Conservation (phyloP, 1,140 invertebrate species). For the Campoletis sonorensis region DNA sequence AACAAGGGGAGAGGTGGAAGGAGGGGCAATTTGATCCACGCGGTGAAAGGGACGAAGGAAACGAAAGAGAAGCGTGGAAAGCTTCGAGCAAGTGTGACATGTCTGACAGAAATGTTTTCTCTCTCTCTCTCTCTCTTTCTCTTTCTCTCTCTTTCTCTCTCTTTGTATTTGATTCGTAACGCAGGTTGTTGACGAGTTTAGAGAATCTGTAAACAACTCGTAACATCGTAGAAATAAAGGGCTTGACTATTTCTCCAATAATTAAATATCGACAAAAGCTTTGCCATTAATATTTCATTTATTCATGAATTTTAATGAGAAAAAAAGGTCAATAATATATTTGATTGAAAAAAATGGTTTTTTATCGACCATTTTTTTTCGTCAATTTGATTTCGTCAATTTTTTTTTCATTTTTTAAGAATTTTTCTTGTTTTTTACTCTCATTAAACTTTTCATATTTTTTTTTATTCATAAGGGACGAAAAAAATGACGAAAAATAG, state of each 20-base stretch:
- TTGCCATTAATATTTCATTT: not conserved
- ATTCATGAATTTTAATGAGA: not conserved
- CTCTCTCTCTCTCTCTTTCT: slow-evolving; percentile 4
- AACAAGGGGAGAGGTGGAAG: not conserved
- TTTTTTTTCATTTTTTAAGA: no score
- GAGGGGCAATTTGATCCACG: not conserved
- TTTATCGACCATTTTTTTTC: no score
- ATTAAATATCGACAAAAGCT: not conserved
- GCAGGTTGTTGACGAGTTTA: not conserved
- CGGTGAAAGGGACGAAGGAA: not conserved
- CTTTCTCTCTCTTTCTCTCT: not conserved
- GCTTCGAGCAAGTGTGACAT: slow-evolving; percentile 15
- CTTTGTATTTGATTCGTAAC: slow-evolving; percentile 4
- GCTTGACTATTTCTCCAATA: not conserved
- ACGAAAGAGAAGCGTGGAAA: slow-evolving; percentile 34
- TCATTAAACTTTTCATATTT: no score
- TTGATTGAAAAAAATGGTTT: no score
- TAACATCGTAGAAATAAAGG: no score
- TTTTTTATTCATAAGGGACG: no score
- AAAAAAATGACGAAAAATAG: no score
- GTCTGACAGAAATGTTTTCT: not conserved
- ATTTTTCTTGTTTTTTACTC: no score
- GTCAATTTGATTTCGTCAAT: no score
- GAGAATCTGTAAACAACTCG: no score
- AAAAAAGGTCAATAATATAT: no score